These are phyloP conservation scores for Gymnogyps californianus DNA, from an alignment of 2,113 vertebrate genomes.

Conservation along the genomic window DNA sequence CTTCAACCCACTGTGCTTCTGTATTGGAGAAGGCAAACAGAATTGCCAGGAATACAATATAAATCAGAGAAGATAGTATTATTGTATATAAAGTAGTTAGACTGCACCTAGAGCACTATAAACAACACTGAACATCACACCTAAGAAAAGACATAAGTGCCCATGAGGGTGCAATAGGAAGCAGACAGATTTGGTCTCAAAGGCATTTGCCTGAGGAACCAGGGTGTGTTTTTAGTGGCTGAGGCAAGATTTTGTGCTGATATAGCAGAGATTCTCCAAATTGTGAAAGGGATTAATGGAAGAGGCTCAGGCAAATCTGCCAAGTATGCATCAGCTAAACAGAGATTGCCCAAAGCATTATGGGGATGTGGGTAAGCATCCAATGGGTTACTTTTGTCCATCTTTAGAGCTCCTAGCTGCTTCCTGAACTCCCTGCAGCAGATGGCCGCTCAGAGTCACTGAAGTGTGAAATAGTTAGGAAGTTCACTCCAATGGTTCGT, in stretches of 20 bases:
- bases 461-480: neutral
- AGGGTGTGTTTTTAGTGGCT: neutral
- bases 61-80: slow-evolving; percentile 62
- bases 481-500: neutral
- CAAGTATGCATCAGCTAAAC: neutral
- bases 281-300: slow-evolving; percentile 7
- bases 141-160: slow-evolving; percentile 63
- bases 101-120: slow-evolving; percentile 51
- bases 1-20: slow-evolving; percentile 32
- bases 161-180: slow-evolving; percentile 22
- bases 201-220: slow-evolving; percentile 20
- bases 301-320: neutral
- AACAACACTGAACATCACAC: slow-evolving; percentile 48
- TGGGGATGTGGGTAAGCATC: neutral
- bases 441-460: neutral
- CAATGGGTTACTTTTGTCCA: neutral
- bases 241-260: slow-evolving; percentile 41
- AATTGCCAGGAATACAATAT: slow-evolving; percentile 49
- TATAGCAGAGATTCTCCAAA: slow-evolving; percentile 6
- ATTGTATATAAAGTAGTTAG: slow-evolving; percentile 64
- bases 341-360: neutral
- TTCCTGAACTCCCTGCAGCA: neutral
- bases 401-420: neutral
- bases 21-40: slow-evolving; percentile 27
- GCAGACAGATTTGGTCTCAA: neutral